Evolutionary conservation across 92 coral and sea anemone genomes (phyloP), one percentile per base, ranked within the genome.

Genomic region (Porites evermanni): DNA sequence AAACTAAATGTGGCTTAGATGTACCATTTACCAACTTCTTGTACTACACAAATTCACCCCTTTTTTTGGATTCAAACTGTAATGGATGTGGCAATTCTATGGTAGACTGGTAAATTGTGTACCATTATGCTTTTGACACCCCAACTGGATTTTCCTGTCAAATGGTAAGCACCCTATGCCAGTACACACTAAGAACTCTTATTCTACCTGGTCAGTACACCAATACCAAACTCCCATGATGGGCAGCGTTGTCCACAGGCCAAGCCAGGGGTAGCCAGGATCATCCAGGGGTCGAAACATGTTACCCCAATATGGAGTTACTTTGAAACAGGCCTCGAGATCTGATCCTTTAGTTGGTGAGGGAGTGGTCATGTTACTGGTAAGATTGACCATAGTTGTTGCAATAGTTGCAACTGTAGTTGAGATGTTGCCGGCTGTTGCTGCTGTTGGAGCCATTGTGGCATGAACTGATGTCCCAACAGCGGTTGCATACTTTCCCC

Each of bases 161-260:
- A 38, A 54, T 54, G 6, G 12, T 54, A 11, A 56, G 61, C 17
- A 56, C 61, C 61, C 16, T 8, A 53, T 54, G 13, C 60, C 12
- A 2, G 61, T 56, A 56, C 13, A 56, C 16, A 38, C 16, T 9
- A 12, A 56, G 13, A 11, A 14, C 12, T 11, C 61, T 2, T 11
- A 63, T 1, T 54, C n/a, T 88, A 95, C 99, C 98, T 97, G 99
- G 82, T 97, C 99, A 18, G 99, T 97, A 61, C 99, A 97, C 99
- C 99, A 97, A 84, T 97, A 97, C 99, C 99, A 97, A 24, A 97
- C 72, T 18, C 99, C 99, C 98, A 97, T 97, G 72, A 97, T 97
- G 8, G 99, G 99, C 83, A 97, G 86, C 17, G 98, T 93, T 7
- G 94, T 88, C 99, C 99, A 97, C 76, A 97, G 63, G 6, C 99